Evolutionary conservation across 2,888 invertebrate species (phyloP), one percentile per base, ranked within the genome.

Genomic region (Agrotis puta): DNA sequence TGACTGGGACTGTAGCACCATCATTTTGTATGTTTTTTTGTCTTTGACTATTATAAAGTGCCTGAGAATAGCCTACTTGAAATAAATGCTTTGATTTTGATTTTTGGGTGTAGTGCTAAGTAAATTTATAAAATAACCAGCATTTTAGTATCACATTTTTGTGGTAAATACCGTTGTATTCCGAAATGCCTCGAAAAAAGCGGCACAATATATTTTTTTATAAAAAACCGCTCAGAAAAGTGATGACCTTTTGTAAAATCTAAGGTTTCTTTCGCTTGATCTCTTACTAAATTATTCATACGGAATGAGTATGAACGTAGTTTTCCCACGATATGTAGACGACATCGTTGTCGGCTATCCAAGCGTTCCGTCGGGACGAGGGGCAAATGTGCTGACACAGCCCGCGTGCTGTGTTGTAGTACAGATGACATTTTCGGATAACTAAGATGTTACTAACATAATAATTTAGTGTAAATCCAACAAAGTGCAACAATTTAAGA

Each of bases 341-440:
- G 54, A 54, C 18, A 54, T 73, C 62, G 43, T 51, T n/a, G 63
- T 48, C 39, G 22, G 11, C 39, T 20, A 27, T 22, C 47, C 20
- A 51, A 57, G 75, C 65, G 64, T 2, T 64, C 61, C 74, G 54
- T 6, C 47, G 74, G 43, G 66, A 50, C 54, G 27, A 13, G 45
- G 48, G 13, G 7, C 39, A n/a, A 63, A 56, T 53, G 63, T 66
- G 75, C 75, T 70, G 78, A 66, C 50, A 5, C 33, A 24, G 63
- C 62, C 7, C 53, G 47, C n/a, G 22, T 47, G 6, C 33, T 16
- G 33, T 58, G 74, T 57, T 18, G 64, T 20, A 50, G 79, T n/a
- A 0, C 39, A 43, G 18, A 0, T 9, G 11, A 1, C 11, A 24
- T 11, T 16, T 50, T 14, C 0, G 53, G 14, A 22, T 27, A 14